phyloP scores from a whole-genome alignment of 1,140 invertebrate genomes.

The Sarcophaga peregrina region DNA sequence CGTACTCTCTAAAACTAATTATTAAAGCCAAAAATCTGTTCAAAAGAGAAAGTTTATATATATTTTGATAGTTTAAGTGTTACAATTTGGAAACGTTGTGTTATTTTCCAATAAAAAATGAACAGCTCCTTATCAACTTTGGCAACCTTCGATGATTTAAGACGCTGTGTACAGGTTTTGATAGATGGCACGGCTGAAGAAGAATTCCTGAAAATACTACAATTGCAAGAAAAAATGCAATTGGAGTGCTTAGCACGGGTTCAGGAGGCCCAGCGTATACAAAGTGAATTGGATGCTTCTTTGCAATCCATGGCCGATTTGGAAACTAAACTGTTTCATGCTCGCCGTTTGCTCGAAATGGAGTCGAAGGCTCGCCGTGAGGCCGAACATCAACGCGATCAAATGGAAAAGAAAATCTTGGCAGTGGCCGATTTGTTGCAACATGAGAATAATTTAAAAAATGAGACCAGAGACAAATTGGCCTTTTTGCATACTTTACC shows the following conservation, averaged over 20 bases:
- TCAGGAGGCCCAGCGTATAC: slow-evolving; percentile 75
- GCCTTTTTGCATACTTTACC: slow-evolving; percentile 76
- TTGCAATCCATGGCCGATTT: slow-evolving; percentile 75
- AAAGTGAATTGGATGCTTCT: slow-evolving; percentile 74
- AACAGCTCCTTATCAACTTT: slow-evolving; percentile 70
- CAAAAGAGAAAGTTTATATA: neutral
- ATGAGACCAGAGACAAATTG: slow-evolving; percentile 84
- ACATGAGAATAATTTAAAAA: slow-evolving; percentile 75
- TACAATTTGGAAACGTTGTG: neutral
- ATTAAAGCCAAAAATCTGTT: neutral
- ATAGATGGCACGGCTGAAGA: slow-evolving; percentile 75
- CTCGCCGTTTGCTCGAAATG: slow-evolving; percentile 79
- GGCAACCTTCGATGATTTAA: slow-evolving; percentile 75
- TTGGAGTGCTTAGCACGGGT: slow-evolving; percentile 76
- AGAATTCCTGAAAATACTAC: slow-evolving; percentile 79
- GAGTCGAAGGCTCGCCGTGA: slow-evolving; percentile 76
- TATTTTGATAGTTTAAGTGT: neutral
- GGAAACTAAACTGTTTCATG: slow-evolving; percentile 81
- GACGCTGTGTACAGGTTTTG: slow-evolving; percentile 74
- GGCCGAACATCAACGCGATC: slow-evolving; percentile 74
- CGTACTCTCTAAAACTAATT: neutral
- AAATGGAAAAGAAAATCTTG: slow-evolving; percentile 79
- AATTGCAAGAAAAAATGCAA: slow-evolving; percentile 77
- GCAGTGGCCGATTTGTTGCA: slow-evolving; percentile 79
- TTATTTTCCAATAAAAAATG: slow-evolving; percentile 1